These are phyloP conservation scores for Charanyca ferruginea DNA, from an alignment of 2,888 invertebrate genomes.

Conservation along the genomic window DNA sequence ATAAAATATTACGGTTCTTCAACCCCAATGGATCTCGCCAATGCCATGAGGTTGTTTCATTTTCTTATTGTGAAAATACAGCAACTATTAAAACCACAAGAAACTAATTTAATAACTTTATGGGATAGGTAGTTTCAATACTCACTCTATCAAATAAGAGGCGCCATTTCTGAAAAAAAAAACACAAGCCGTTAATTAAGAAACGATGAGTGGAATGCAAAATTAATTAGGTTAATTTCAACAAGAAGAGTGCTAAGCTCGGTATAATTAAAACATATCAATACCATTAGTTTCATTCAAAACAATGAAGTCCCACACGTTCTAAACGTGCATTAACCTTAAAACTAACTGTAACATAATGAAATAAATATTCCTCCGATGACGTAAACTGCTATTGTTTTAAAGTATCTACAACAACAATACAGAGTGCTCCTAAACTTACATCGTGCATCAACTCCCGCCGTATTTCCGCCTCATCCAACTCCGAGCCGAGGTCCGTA, in stretches of 20 bases:
- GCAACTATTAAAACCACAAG: neutral
- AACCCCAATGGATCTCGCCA: conserved; percentile 23
- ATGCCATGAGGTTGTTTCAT: conserved; percentile 10
- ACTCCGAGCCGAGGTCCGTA: conserved; percentile 95
- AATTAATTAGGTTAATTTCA: conserved; percentile 9
- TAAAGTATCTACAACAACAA: conserved; percentile 3
- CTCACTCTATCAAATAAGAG: conserved; percentile 96
- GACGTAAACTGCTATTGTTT: conserved; percentile 44
- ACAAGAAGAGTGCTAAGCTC: conserved; percentile 5
- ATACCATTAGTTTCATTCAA: conserved; percentile 36
- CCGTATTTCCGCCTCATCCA: conserved; percentile 95
- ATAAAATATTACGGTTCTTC: conserved; percentile 31
- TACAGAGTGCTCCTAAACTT: conserved; percentile 78
- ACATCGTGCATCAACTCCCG: conserved; percentile 95
- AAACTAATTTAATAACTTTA: neutral
- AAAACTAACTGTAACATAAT: conserved; percentile 57
- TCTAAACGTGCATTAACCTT: conserved; percentile 59
- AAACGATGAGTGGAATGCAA: neutral
- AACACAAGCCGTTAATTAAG: neutral
- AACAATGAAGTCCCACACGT: conserved; percentile 55
- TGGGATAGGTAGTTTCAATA: conserved; percentile 35
- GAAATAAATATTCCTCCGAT: conserved; percentile 42
- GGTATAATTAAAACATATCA: conserved; percentile 39
- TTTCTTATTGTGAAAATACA: conserved; percentile 8
- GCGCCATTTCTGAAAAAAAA: conserved; percentile 95